Conservation (phyloP, 2,797 vertebrate genomes). For the Loris lydekkerianus region DNA sequence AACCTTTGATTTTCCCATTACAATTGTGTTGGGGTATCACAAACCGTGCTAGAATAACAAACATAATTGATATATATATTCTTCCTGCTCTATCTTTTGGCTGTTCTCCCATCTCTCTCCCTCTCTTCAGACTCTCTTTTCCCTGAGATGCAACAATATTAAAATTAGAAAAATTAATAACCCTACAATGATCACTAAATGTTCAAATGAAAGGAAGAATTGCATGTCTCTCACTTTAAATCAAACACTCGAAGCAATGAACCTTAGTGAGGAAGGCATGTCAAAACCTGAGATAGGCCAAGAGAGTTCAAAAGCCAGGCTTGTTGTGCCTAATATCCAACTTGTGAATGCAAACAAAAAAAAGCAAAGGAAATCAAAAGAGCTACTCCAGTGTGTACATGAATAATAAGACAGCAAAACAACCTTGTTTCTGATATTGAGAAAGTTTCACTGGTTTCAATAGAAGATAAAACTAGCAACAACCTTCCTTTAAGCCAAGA, state of each 20-base stretch:
- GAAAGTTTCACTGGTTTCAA: not conserved
- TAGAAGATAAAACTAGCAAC: not conserved
- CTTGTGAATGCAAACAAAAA: not conserved
- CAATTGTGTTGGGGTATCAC: not conserved
- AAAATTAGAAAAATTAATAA: not conserved
- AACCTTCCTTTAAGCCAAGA: not conserved
- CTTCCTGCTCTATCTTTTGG: not conserved
- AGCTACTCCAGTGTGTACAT: not conserved
- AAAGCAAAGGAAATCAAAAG: not conserved
- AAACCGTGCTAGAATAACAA: not conserved
- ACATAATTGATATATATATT: not conserved
- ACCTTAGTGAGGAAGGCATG: not conserved
- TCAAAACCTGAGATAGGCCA: not conserved
- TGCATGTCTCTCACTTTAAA: not conserved
- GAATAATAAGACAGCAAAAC: not conserved
- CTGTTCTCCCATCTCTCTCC: not conserved
- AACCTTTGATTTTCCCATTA: no score
- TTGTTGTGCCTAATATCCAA: not conserved
- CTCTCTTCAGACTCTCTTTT: not conserved
- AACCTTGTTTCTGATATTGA: not conserved
- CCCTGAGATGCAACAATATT: not conserved
- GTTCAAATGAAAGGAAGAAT: not conserved
- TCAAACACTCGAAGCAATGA: not conserved
- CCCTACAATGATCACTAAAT: not conserved
- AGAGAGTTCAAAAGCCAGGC: not conserved